These are phyloP conservation scores for Bombus terrestris DNA, from an alignment of 1,140 invertebrate genomes.

Conservation along the genomic window DNA sequence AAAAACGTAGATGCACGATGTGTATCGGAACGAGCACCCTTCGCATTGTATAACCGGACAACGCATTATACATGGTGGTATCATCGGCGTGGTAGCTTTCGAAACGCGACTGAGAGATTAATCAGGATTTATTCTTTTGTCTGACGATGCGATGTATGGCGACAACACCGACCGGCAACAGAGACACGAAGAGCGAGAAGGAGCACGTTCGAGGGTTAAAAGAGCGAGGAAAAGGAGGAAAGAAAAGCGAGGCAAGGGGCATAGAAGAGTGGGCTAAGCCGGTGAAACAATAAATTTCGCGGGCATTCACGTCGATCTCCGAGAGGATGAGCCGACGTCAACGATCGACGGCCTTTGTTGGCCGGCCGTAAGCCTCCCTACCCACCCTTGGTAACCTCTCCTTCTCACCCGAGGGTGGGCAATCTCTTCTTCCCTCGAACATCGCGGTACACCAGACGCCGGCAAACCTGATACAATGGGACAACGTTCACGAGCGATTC, in stretches of 20 bases:
- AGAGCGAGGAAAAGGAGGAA: not conserved
- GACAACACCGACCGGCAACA: conserved; percentile 30
- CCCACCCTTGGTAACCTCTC: conserved; percentile 42
- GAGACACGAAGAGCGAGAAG: conserved; percentile 20
- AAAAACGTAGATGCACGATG: not conserved
- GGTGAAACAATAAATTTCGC: conserved; percentile 81
- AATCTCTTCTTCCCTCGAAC: conserved; percentile 43
- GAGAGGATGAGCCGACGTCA: conserved; percentile 75
- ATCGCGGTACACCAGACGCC: conserved; percentile 52
- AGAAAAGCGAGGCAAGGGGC: not conserved
- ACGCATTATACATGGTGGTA: conserved; percentile 26
- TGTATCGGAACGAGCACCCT: conserved; percentile 5
- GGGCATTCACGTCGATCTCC: conserved; percentile 78
- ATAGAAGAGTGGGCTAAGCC: conserved; percentile 75
- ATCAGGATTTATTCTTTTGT: conserved; percentile 82
- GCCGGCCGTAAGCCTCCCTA: conserved; percentile 69
- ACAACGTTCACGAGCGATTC: conserved; percentile 74
- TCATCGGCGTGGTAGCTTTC: conserved; percentile 64
- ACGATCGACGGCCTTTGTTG: conserved; percentile 79
- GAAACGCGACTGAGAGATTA: conserved; percentile 79
- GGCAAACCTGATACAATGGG: conserved; percentile 76
- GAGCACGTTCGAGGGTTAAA: not conserved
- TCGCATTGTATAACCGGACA: conserved; percentile 18
- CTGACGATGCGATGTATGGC: conserved; percentile 63
- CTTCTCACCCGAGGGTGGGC: conserved; percentile 33